Percentiles rank a stretch among this genome's conserved stretches.
phyloP scores from a whole-genome alignment of 2,888 invertebrate species.

The Synanthedon vespiformis region DNA sequence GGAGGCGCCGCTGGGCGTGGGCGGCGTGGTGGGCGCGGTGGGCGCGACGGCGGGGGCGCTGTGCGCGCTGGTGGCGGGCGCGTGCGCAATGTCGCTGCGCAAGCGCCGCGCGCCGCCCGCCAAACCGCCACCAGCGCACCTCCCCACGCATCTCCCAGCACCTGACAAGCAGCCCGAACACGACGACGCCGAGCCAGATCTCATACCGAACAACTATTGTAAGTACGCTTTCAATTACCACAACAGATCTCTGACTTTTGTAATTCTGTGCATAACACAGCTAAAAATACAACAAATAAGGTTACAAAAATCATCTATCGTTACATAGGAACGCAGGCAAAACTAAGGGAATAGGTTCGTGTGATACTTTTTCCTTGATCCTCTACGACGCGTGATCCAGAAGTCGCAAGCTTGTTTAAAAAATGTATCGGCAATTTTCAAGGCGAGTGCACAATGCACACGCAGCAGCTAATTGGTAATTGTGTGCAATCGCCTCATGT shows the following conservation, averaged over 20 bases:
- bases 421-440: background rate
- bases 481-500: background rate
- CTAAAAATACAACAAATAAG: no score
- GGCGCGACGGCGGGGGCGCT: constrained; percentile 41
- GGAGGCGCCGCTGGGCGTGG: constrained; percentile 40
- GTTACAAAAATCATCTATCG: no score
- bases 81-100: constrained; percentile 11
- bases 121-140: constrained; percentile 18
- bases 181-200: constrained; percentile 58
- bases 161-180: constrained; percentile 25
- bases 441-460: background rate
- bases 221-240: constrained; percentile 16
- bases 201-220: constrained; percentile 62
- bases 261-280: no score
- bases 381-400: no score
- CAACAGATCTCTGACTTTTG: no score
- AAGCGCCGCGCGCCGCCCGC: constrained; percentile 29
- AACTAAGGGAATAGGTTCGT: no score
- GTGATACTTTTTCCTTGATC: no score
- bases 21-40: constrained; percentile 38
- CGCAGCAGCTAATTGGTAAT: background rate
- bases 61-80: constrained; percentile 29
- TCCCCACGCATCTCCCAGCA: constrained; percentile 17
- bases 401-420: background rate
- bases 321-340: no score